Base-by-base conservation (phyloP, 2,797 vertebrate genomes). In the Dicrostonyx torquatus region DNA sequence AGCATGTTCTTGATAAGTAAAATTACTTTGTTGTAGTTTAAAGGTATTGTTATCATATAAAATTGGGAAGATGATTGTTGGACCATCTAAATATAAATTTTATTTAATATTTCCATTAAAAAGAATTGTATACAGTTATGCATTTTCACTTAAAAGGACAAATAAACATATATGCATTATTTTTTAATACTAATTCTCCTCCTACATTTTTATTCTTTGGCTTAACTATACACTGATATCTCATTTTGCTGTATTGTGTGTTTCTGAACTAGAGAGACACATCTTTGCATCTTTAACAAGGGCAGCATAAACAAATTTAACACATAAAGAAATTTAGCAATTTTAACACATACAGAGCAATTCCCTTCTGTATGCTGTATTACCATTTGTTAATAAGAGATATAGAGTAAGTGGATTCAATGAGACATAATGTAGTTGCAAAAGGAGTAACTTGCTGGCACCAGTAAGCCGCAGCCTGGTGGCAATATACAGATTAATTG, bases 21-120 rank as follows among this genome's bases (percentile, higher is more conserved):
- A 97, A 94, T 93, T 94, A 97, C 94, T 95, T 96, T 92, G 11
- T 86, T 90, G 83, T 94, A 82, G 40, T 84, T 83, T 83, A 62
- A 96, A 58, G 7, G 12, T 45, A 96, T 97, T 95, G 94, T 95
- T 96, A 95, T 85, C 88, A 95, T 94, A 97, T 97, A 96, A 97
- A 97, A 96, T 97, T 95, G 96, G 0, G 97, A 94, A 96, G 95
- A 95, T 97, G 94, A 94, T 96, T 97, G 85, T 84, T 97, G 95
- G 82, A 97, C 98, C 97, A 68, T 98, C 87, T 95, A 96, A 98
- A 97, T 97, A 92, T 88, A 94, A 96, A 94, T 97, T 97, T 98
- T 97, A 97, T 97, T 97, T 96, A 62, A 89, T 91, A 94, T 97
- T 97, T 97, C 93, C 75, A 96, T 66, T 96, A 86, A 97, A 94